Evolutionary conservation across 2,888 invertebrate genomes (phyloP).

Genomic region (Ligdia adustata): DNA sequence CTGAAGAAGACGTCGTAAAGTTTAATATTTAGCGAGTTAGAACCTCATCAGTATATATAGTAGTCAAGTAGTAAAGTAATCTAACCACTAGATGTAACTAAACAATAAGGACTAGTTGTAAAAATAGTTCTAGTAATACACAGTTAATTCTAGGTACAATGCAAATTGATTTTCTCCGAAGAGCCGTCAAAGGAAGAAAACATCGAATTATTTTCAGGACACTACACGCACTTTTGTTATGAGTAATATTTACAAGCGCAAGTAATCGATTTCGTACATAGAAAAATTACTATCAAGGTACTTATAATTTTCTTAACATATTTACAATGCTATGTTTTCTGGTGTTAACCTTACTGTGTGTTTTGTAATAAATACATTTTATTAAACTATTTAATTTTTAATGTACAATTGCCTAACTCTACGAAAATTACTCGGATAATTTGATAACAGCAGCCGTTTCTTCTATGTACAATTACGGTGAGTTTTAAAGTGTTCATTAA

Average conservation of each 20-base stretch:
- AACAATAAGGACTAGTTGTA: constrained; percentile 79
- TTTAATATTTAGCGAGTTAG: constrained; percentile 61
- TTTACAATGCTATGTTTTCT: constrained; percentile 79
- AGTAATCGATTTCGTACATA: constrained; percentile 61
- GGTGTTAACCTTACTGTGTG: constrained; percentile 84
- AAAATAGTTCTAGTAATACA: constrained; percentile 73
- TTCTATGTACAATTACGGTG: constrained; percentile 57
- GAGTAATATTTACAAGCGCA: constrained; percentile 72
- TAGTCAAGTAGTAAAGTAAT: constrained; percentile 57
- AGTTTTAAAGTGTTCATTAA: constrained; percentile 60
- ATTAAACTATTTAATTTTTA: constrained; percentile 64
- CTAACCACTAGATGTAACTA: constrained; percentile 71
- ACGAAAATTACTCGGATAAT: constrained; percentile 66
- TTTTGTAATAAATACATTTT: constrained; percentile 82
- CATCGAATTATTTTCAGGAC: constrained; percentile 24
- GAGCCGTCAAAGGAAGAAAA: constrained; percentile 27
- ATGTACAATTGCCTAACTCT: constrained; percentile 78
- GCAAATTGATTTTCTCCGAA: constrained; percentile 43
- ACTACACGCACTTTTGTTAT: constrained; percentile 31
- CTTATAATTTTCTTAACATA: constrained; percentile 67
- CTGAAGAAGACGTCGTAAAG: constrained; percentile 74
- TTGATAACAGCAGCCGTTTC: constrained; percentile 62
- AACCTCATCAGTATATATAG: constrained; percentile 59
- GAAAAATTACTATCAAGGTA: constrained; percentile 68
- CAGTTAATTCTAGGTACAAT: constrained; percentile 55